Percentiles rank a stretch among this genome's conserved stretches.
phyloP scores from a whole-genome alignment of 2,113 vertebrate species.

The Sphaerodactylus townsendi region DNA sequence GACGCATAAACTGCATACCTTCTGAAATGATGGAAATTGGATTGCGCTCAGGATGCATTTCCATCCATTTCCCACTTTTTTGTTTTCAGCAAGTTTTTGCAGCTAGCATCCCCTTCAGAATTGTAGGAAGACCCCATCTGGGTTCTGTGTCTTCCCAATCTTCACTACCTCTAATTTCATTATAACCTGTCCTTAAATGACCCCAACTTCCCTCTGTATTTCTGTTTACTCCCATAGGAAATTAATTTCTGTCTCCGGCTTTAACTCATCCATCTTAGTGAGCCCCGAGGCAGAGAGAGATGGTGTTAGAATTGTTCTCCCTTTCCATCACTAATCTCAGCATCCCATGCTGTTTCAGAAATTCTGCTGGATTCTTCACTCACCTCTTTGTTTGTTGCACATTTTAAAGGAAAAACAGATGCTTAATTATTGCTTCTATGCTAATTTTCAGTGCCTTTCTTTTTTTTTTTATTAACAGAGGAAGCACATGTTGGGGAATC shows the following conservation, averaged over 20 bases:
- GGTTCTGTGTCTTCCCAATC: conserved; percentile 62
- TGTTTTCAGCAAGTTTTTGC: conserved; percentile 28
- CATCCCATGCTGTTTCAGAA: conserved; percentile 20
- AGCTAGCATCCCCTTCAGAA: conserved; percentile 36
- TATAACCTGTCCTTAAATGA: conserved; percentile 78
- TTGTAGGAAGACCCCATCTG: conserved; percentile 66
- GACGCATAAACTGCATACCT: conserved; percentile 7
- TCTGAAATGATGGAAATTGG: conserved; percentile 20
- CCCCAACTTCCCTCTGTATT: conserved; percentile 61
- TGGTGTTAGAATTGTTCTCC: conserved; percentile 55
- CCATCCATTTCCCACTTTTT: background rate
- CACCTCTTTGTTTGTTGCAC: conserved; percentile 25
- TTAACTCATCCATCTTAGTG: conserved; percentile 51
- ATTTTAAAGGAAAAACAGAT: conserved; percentile 25
- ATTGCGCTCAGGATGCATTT: conserved; percentile 3
- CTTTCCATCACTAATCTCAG: conserved; percentile 30
- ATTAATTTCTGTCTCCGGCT: conserved; percentile 68
- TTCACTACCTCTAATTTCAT: conserved; percentile 79
- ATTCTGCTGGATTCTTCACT: conserved; percentile 27
- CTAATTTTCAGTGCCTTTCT: conserved; percentile 12
- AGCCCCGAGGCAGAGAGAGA: conserved; percentile 59
- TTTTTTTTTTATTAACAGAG: background rate
- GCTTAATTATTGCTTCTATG: conserved; percentile 27
- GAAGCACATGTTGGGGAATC: background rate
- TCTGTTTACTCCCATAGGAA: conserved; percentile 70